Evolutionary conservation across 2,888 invertebrate genomes (phyloP).

Genomic region (Conomelus anceps): DNA sequence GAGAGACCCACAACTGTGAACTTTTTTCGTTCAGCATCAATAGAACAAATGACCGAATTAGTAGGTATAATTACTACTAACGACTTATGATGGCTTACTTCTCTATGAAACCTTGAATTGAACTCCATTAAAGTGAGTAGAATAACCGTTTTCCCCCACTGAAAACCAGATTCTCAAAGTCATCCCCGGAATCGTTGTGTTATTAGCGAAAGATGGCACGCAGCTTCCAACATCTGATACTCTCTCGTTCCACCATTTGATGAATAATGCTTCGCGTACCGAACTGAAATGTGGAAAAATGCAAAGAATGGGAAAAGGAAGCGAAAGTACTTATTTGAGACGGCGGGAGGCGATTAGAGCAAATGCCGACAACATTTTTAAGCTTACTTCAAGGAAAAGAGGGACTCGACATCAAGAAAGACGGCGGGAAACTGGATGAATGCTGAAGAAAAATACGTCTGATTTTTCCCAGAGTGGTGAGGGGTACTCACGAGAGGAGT

Average conservation of each 20-base stretch:
- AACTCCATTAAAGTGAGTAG: not conserved
- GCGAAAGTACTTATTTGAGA: not conserved
- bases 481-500: not conserved
- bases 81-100: too few relatives aligned
- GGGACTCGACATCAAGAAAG: too few relatives aligned
- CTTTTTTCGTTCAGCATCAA: too few relatives aligned
- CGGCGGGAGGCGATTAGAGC: not conserved
- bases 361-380: not conserved
- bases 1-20: too few relatives aligned
- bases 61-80: too few relatives aligned
- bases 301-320: not conserved
- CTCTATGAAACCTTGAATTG: not conserved
- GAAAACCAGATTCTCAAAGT: not conserved
- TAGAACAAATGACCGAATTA: not conserved
- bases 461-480: not conserved
- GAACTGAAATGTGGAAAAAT: not conserved
- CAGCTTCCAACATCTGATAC: not conserved
- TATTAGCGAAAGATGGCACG: not conserved
- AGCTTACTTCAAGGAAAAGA: not conserved
- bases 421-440: not conserved
- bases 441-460: not conserved
- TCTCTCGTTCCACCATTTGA: not conserved
- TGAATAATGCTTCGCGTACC: not conserved
- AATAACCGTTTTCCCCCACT: not conserved
- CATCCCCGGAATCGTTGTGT: not conserved